Percentiles rank a stretch among this genome's conserved stretches.
These are phyloP conservation scores for Eupithecia inturbata DNA, from an alignment of 2,888 invertebrate genomes.

Conservation along the genomic window DNA sequence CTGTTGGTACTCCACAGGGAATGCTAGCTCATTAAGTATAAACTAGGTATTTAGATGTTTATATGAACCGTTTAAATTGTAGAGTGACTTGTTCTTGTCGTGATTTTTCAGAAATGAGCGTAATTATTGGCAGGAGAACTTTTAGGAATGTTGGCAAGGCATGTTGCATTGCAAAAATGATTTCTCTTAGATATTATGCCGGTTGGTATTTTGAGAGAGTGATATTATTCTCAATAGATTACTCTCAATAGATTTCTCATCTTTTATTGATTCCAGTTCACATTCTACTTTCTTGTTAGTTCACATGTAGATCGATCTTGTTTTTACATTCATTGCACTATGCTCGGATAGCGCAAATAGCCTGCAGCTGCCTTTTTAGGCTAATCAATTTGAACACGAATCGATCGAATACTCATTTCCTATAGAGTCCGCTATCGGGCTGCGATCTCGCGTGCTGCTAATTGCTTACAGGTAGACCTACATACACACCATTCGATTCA, in stretches of 20 bases:
- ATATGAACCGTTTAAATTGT: slow-evolving; percentile 46
- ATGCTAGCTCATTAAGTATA: slow-evolving; percentile 53
- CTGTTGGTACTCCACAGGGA: slow-evolving; percentile 53
- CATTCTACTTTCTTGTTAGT: not conserved
- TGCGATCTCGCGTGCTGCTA: slow-evolving; percentile 42
- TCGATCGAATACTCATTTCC: slow-evolving; percentile 33
- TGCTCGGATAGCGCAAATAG: not conserved
- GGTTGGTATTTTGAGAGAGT: not conserved
- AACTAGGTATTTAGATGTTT: slow-evolving; percentile 51
- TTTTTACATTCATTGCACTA: slow-evolving; percentile 1
- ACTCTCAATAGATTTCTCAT: not conserved
- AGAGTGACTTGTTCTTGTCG: slow-evolving; percentile 40
- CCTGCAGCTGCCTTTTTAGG: slow-evolving; percentile 12
- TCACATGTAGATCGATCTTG: not conserved
- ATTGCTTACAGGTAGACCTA: slow-evolving; percentile 41
- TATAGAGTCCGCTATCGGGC: slow-evolving; percentile 34
- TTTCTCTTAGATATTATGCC: not conserved
- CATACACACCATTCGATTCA: slow-evolving; percentile 46
- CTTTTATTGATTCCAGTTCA: not conserved
- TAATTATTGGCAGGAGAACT: slow-evolving; percentile 31
- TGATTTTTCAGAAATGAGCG: slow-evolving; percentile 34
- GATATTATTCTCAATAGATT: not conserved
- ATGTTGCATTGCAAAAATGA: not conserved
- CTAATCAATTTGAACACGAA: slow-evolving; percentile 25
- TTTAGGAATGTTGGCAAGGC: slow-evolving; percentile 14